Conservation (phyloP, 2,888 invertebrate species). For the Pedicia rivosa region DNA sequence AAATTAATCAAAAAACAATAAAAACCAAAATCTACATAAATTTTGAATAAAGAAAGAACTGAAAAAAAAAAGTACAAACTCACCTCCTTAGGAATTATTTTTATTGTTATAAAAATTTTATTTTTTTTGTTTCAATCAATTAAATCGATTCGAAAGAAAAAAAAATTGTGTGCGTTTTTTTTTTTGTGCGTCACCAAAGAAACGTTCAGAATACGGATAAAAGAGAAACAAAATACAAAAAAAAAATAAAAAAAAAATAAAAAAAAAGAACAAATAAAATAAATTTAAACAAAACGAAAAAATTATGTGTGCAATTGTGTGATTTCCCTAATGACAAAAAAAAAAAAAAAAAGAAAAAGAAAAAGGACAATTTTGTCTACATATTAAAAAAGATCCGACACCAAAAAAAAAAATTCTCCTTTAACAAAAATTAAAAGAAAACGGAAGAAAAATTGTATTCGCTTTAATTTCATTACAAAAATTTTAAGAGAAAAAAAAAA, state of each 20-base stretch:
- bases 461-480: too few species aligned
- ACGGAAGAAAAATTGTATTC: too few species aligned
- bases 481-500: too few species aligned
- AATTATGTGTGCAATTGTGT: too few species aligned
- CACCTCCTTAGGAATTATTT: constrained; percentile 7
- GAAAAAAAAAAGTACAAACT: constrained; percentile 4
- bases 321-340: too few species aligned
- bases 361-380: too few species aligned
- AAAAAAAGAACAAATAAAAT: neutral
- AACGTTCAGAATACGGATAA: neutral
- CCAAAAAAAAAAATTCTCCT: too few species aligned
- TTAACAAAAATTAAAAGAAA: too few species aligned
- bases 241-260: neutral
- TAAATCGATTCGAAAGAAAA: too few species aligned
- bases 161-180: too few species aligned
- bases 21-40: neutral
- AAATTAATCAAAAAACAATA: neutral
- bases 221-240: neutral
- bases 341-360: too few species aligned
- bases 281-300: neutral
- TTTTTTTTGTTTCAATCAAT: constrained; percentile 1
- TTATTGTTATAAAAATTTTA: neutral
- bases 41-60: constrained; percentile 13
- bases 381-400: too few species aligned
- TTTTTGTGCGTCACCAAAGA: neutral